These are phyloP conservation scores for Pelochelys cantorii DNA, from an alignment of 2,797 vertebrate genomes.

Conservation along the genomic window DNA sequence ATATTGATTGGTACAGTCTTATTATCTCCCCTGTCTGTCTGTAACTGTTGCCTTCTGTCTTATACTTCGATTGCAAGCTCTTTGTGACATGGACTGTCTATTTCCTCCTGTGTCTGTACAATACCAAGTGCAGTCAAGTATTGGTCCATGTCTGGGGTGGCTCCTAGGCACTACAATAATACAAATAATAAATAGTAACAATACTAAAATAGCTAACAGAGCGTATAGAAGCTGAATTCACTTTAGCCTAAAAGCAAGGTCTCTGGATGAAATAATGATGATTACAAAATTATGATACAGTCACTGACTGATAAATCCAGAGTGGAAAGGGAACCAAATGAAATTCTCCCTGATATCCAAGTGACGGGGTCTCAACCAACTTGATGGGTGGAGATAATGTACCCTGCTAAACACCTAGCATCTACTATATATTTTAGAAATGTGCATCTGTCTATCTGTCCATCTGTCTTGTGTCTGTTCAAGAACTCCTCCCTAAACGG, in stretches of 20 bases:
- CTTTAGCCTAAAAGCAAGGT: background rate
- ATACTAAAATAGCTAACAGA: background rate
- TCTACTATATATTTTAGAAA: too few relatives aligned
- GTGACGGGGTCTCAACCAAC: background rate
- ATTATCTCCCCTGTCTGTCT: background rate
- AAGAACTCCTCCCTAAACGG: too few relatives aligned
- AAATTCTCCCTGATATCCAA: background rate
- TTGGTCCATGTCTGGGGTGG: background rate
- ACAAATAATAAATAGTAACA: background rate
- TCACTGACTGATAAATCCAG: background rate
- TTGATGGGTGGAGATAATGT: background rate
- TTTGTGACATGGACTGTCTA: background rate
- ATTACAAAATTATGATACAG: background rate
- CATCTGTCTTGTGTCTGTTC: too few relatives aligned
- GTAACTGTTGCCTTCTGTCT: background rate
- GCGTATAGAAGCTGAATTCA: background rate
- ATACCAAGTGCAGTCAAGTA: background rate
- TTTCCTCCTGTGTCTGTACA: background rate
- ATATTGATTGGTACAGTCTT: background rate
- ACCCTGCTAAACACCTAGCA: background rate
- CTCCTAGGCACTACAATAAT: background rate
- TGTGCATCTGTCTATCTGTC: too few relatives aligned
- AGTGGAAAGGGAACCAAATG: background rate
- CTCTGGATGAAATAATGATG: background rate
- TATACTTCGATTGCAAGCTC: background rate